Evolutionary conservation across 2,888 invertebrate genomes (phyloP).

Genomic region (Lissonota sp.): DNA sequence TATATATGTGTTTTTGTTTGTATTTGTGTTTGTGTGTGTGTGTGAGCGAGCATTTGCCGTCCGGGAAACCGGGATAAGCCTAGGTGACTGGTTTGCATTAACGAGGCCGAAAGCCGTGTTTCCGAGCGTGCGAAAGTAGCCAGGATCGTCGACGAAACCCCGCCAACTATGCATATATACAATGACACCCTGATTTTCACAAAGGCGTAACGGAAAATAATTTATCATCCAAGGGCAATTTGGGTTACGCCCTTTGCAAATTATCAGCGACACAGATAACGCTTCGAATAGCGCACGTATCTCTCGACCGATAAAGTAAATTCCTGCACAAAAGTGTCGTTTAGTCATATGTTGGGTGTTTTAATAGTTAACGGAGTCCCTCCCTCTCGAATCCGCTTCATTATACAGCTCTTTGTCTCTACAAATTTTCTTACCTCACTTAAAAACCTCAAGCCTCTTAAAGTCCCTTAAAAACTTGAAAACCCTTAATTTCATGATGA

Average conservation of each 20-base stretch:
- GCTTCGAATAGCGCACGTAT: constrained; percentile 24
- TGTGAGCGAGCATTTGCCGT: constrained; percentile 43
- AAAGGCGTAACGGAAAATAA: constrained; percentile 12
- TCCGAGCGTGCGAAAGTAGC: constrained; percentile 68
- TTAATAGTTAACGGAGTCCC: too few species aligned
- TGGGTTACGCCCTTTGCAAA: constrained; percentile 3
- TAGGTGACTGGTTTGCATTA: constrained; percentile 59
- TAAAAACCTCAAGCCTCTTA: too few species aligned
- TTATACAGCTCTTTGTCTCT: too few species aligned
- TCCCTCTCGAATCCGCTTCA: too few species aligned
- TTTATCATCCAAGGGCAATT: constrained; percentile 1
- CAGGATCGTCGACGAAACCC: constrained; percentile 57
- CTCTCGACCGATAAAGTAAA: constrained; percentile 31
- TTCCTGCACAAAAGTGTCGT: constrained; percentile 8
- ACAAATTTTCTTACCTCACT: too few species aligned
- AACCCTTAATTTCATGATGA: too few species aligned
- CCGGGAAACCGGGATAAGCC: constrained; percentile 64
- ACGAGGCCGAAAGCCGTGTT: constrained; percentile 64
- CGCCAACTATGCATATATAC: constrained; percentile 39
- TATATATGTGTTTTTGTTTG: not conserved
- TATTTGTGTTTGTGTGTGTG: constrained; percentile 9
- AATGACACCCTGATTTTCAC: not conserved
- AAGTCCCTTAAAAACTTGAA: too few species aligned
- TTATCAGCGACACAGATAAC: not conserved
- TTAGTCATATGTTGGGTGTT: too few species aligned